phyloP scores from a whole-genome alignment of 2,888 invertebrate species.

The Urechis unicinctus region DNA sequence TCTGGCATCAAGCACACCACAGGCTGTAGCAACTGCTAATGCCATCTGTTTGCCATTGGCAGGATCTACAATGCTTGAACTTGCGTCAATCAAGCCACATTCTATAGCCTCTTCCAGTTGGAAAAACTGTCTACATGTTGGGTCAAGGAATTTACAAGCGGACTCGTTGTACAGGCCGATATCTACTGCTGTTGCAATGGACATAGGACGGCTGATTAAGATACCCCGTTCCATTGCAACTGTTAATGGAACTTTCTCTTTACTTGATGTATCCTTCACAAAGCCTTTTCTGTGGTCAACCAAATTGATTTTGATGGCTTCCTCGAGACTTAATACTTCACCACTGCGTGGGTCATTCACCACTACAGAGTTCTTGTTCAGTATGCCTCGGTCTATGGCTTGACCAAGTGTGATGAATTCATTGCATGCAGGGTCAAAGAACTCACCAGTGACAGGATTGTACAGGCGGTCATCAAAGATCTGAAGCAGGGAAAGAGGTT shows the following conservation, averaged over 20 bases:
- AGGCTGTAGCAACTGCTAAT: slow-evolving; percentile 17
- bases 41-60: slow-evolving; percentile 16
- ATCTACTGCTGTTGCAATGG: slow-evolving; percentile 22
- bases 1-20: slow-evolving; percentile 20
- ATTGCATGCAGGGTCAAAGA: slow-evolving; percentile 77
- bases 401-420: slow-evolving; percentile 63
- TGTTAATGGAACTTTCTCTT: slow-evolving; percentile 67
- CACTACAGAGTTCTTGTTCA: slow-evolving; percentile 20
- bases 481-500: slow-evolving; percentile 14
- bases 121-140: slow-evolving; percentile 21
- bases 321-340: slow-evolving; percentile 21
- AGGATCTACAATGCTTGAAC: slow-evolving; percentile 22
- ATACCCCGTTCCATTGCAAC: slow-evolving; percentile 65
- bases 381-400: slow-evolving; percentile 16
- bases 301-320: slow-evolving; percentile 56
- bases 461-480: slow-evolving; percentile 72
- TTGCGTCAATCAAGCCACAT: slow-evolving; percentile 19
- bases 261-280: slow-evolving; percentile 29
- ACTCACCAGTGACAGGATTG: slow-evolving; percentile 61
- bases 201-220: slow-evolving; percentile 20
- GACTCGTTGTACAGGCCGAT: slow-evolving; percentile 23
- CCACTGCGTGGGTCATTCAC: slow-evolving; percentile 20
- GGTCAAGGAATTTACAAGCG: slow-evolving; percentile 24
- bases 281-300: slow-evolving; percentile 68
- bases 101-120: slow-evolving; percentile 20